Percentiles rank a stretch among this genome's conserved stretches.
phyloP scores from a whole-genome alignment of 2,113 vertebrate species.

The Dolichotis patagonum region DNA sequence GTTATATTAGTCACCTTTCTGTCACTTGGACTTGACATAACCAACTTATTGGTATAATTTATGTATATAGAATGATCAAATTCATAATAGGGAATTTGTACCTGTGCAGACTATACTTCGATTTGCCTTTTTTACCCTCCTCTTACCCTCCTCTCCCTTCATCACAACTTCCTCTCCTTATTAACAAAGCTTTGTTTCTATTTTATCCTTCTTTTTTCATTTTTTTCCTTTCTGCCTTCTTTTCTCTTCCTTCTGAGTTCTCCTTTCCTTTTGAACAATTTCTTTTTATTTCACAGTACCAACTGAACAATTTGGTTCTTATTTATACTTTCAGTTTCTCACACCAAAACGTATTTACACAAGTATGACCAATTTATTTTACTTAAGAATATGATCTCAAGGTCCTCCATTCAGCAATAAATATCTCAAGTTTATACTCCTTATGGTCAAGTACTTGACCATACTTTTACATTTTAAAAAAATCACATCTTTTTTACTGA shows the following conservation, averaged over 20 bases:
- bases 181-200: not conserved
- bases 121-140: not conserved
- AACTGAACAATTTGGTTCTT: not conserved
- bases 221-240: not conserved
- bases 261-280: not conserved
- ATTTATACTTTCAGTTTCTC: not conserved
- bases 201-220: not conserved
- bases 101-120: not conserved
- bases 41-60: not conserved
- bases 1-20: not conserved
- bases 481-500: not conserved
- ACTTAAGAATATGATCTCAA: not conserved
- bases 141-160: not conserved
- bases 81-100: not conserved
- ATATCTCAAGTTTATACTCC: not conserved
- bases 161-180: not conserved
- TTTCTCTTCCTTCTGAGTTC: not conserved
- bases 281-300: not conserved
- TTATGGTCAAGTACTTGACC: not conserved
- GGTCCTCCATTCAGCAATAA: not conserved
- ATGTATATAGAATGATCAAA: not conserved
- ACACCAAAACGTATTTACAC: not conserved
- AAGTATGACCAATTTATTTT: not conserved
- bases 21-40: not conserved
- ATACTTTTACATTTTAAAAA: no score